Evolutionary conservation across 2,113 vertebrate genomes (phyloP), one percentile per base, ranked within the genome.

Genomic region (Protobothrops flavoviridis): DNA sequence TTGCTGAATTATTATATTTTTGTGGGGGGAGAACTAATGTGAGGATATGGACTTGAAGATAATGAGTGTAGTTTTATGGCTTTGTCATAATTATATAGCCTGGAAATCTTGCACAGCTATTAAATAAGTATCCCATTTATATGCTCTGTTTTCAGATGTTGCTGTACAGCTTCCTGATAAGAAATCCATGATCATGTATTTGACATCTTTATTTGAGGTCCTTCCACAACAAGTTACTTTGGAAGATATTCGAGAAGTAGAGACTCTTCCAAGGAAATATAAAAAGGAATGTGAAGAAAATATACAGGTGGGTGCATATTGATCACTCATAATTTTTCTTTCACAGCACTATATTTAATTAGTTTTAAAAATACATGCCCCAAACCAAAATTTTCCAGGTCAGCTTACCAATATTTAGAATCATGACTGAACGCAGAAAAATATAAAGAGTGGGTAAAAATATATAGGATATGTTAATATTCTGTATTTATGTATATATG

Each of bases 151-250:
- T 97, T 48, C 95, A 99, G 99, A 99, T 93, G 98, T 99, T 96
- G 99, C 99, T 3, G 99, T 99, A 86, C 98, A 98, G 95, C 97
- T 99, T 93, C 99, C 99, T 90, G 99, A 99, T 97, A 99, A 99
- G 96, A 99, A 99, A 97, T 99, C 99, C 94, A 99, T 99, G 97
- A 98, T 99, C 97, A 99, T 99, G 99, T 99, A 99, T 93, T 98
- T 99, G 97, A 99, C 98, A 0, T 99, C 99, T 15, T 98, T 99
- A 96, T 99, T 99, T 88, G 99, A 99, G 15, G 99, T 99, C 93
- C 98, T 99, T 92, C 99, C 99, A 95, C 99, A 99, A 96, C 98
- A 99, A 93, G 98, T 99, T 95, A 99, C 98, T 43, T 98, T 99
- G 98, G 99, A 99, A 92, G 98, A 99, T 45, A 99, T 99, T 94